Evolutionary conservation across 2,888 invertebrate species (phyloP), one percentile per base, ranked within the genome.

Genomic region (Ochropleura leucogaster): DNA sequence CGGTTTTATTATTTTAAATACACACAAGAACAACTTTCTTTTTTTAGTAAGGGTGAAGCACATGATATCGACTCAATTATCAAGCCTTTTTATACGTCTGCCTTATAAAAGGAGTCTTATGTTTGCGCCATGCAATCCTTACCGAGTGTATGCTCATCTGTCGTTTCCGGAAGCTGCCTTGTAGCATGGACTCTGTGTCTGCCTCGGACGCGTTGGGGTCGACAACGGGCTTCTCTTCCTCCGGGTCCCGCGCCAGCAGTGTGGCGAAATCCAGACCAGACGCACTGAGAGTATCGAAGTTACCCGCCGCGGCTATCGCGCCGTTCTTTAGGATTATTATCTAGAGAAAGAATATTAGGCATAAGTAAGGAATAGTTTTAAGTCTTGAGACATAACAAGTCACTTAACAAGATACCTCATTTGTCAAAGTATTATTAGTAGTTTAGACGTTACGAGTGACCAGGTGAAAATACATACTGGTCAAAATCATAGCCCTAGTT

Each of bases 241-340:
- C 94, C 0, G 95, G 95, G 64, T 95, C 95, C 12, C 97, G 96
- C 0, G 97, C 97, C 74, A 98, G 91, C 79, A 99, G 92, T 88
- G 97, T 96, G 0, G 98, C 98, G 92, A 98, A 98, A 93, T 98
- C 98, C 85, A 98, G 92, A 0, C 98, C 98, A 8, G 97, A 97
- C 7, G 97, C 97, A 83, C 97, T 97, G 4, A 98, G 94, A 3
- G 98, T 97, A 30, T 97, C 97, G 90, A 98, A 98, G 74, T 97
- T 97, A 69, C 98, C 98, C 53, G 97, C 97, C 0, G 97, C 97
- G 8, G 97, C 97, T 84, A 97, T 95, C 2, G 94, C 80, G 2
- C 97, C 97, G 89, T 97, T 97, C 88, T 97, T 97, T 64, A 97
- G 87, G 79, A 97, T 97, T 84, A 97, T 93, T 86, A 97, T 97